Percentiles rank a stretch among this genome's conserved stretches.
phyloP scores from a whole-genome alignment of 1,140 invertebrate species.

The Coptotermes formosanus region DNA sequence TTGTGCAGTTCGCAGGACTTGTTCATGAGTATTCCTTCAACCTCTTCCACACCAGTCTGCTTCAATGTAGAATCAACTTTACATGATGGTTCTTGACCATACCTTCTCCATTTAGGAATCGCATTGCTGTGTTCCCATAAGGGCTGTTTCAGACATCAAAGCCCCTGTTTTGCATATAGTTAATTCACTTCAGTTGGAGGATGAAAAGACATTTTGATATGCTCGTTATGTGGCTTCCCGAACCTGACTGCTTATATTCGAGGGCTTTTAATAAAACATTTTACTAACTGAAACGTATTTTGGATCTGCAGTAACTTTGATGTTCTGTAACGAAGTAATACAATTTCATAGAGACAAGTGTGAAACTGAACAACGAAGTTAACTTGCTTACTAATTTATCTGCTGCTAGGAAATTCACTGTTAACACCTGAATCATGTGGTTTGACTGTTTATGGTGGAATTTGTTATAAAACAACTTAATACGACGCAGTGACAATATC shows the following conservation, averaged over 20 bases:
- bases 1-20: background rate
- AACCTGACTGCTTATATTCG: background rate
- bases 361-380: background rate
- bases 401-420: background rate
- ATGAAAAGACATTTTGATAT: slow-evolving; percentile 7
- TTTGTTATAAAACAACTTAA: background rate
- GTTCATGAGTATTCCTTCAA: background rate
- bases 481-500: background rate
- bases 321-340: background rate
- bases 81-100: background rate
- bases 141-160: background rate
- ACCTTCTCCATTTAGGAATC: background rate
- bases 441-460: background rate
- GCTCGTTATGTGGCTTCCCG: background rate
- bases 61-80: background rate
- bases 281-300: background rate
- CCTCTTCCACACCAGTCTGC: background rate
- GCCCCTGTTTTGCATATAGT: background rate
- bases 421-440: background rate
- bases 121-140: background rate
- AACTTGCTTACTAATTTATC: background rate
- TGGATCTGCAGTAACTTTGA: background rate
- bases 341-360: background rate
- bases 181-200: background rate
- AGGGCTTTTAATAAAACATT: background rate